Evolutionary conservation across 2,113 vertebrate species (phyloP), one percentile per base, ranked within the genome.

Genomic region (Plecotus auritus): DNA sequence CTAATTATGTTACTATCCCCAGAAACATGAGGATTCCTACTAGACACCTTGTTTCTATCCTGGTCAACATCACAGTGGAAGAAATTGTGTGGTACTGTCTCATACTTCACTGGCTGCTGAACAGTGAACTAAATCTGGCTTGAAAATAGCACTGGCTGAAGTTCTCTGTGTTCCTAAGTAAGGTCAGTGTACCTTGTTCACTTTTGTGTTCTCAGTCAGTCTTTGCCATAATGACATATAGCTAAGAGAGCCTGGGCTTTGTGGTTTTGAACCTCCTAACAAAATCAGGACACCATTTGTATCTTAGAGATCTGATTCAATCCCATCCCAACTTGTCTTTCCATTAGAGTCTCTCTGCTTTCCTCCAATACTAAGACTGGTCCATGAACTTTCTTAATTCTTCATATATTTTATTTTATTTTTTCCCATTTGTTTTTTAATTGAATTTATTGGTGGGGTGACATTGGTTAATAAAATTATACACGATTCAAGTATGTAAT

Each of bases 61-160:
- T 78, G 13, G 5, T 73, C 56, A 72, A 0, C 5, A 23, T 37
- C 35, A 42, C 5, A 37, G 6, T 76, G 2, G 7, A 78, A 81
- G 72, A 64, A 0, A 10, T 3, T n/a, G 0, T 37, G 42, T 70
- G 3, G 4, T 11, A 51, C 1, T 9, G 4, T 22, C 3, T 70
- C 5, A 9, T 56, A 40, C 12, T 82, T 37, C 30, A 59, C 12
- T 56, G 64, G 12, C 10, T 70, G 10, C 22, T 22, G 20, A 42
- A 69, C 6, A 74, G 3, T 51, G 47, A 87, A 1, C 5, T n/a
- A 84, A 40, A 47, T 54, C 30, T 78, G 9, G 4, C 81, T 85
- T 76, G 42, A 35, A 93, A 69, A 88, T 2, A 67, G 5, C 5
- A 67, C 1, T 47, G 1, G 4, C 4, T 70, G 5, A 1, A 86